phyloP scores from a whole-genome alignment of 2,888 invertebrate species.

The Agrilus cyanescens region DNA sequence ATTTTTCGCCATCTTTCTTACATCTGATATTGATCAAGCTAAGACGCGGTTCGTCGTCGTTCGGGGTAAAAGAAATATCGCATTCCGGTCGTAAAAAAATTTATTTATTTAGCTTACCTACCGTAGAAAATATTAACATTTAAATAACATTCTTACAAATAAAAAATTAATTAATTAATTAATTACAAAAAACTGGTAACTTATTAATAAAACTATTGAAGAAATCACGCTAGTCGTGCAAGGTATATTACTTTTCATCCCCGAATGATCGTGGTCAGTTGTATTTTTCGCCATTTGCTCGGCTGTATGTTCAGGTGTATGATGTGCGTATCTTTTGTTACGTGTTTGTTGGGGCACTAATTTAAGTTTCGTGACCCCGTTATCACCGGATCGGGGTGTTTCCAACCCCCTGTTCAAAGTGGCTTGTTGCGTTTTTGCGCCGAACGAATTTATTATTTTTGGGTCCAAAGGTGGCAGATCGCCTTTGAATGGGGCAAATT shows the following conservation, averaged over 20 bases:
- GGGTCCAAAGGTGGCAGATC: constrained; percentile 54
- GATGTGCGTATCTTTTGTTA: constrained; percentile 27
- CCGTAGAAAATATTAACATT: background rate
- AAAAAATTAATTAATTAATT: background rate
- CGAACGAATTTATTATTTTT: constrained; percentile 32
- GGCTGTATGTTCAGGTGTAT: constrained; percentile 23
- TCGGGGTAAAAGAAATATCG: too few species aligned
- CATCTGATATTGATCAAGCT: too few species aligned
- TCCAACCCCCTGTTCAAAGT: constrained; percentile 28
- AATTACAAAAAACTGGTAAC: background rate
- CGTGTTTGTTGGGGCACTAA: constrained; percentile 29
- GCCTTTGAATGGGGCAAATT: constrained; percentile 62
- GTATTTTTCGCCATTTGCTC: constrained; percentile 13
- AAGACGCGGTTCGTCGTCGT: too few species aligned
- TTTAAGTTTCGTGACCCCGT: constrained; percentile 34
- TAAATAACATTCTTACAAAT: background rate
- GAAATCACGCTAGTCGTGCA: too few species aligned
- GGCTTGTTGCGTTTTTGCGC: constrained; percentile 28
- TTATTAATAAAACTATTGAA: constrained; percentile 5
- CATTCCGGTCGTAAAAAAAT: too few species aligned
- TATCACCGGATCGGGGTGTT: constrained; percentile 18
- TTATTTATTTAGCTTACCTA: background rate
- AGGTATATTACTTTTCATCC: constrained; percentile 2
- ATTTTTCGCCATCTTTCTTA: too few species aligned
- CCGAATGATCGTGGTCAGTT: constrained; percentile 8